Base-by-base conservation (phyloP, 2,888 invertebrate species). In the Odontomyia ornata region DNA sequence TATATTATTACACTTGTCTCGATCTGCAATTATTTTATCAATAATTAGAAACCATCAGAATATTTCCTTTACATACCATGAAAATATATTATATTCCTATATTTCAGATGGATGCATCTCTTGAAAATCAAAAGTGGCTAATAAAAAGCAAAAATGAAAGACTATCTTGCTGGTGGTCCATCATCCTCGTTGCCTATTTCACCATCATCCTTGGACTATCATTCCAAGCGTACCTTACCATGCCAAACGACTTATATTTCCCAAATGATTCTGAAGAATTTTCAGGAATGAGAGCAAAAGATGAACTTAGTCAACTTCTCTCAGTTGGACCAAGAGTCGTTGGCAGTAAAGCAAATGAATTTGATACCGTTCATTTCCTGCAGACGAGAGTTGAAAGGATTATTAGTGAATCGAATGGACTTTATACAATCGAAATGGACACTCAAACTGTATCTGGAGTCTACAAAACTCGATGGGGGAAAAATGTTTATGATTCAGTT, bases 331-430 rank as follows among this genome's bases (percentile, higher is more conserved):
- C 93, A 0, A 88, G 92, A 80, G 90, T 92, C 1, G 89, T 91
- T 52, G 95, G 94, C 28, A 93, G 93, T 82, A 87, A 89, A 57
- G 91, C 90, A 80, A 94, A 93, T 85, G 94, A 95, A 86, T 87
- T 90, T 21, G 83, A 87, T 0, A 89, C 91, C 1, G 88, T 91
- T 0, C 86, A 89, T 79, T 89, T 89, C 86, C 84, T 82, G 77
- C 83, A 79, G 56, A 77, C 80, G 23, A 79, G 77, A 11, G 79
- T 85, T 43, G 80, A 83, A 15, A 82, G 82, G 18, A 69, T 85
- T 1, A 80, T 81, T 3, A 82, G 83, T 5, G 82, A 84, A 0
- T 84, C 83, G 0, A 71, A 43, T 0, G 77, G 81, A 0, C 77
- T 82, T 0, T 82, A 84, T 62, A 82, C 82, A 1, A 84, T 86